Evolutionary conservation across 92 coral and sea anemone species (phyloP).

Genomic region (Porites evermanni): DNA sequence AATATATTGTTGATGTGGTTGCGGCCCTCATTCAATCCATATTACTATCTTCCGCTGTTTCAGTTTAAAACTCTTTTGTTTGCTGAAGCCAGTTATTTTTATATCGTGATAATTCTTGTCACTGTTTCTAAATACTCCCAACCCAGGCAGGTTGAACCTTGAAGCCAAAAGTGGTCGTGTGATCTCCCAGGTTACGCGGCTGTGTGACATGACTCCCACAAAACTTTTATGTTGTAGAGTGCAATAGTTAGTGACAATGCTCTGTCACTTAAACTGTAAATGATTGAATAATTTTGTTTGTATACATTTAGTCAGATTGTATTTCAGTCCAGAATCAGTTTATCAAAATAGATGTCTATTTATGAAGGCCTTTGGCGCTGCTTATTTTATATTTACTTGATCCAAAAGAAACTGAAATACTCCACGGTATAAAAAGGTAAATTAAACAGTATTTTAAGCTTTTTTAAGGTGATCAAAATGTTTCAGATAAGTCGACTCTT

Average conservation of each 20-base stretch:
- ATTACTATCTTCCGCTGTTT: not conserved
- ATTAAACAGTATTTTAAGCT: slow-evolving; percentile 27
- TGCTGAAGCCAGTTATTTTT: not conserved
- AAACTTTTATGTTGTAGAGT: not conserved
- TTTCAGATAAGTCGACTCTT: not conserved
- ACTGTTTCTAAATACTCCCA: no score
- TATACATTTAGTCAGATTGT: not conserved
- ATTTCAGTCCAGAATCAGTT: slow-evolving; percentile 1
- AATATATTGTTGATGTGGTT: not conserved
- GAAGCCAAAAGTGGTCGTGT: not conserved
- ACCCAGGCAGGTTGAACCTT: not conserved
- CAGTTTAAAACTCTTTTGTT: not conserved
- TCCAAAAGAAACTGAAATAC: not conserved
- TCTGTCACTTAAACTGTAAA: not conserved
- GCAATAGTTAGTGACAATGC: not conserved
- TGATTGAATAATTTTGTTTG: not conserved
- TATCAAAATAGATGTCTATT: slow-evolving; percentile 33
- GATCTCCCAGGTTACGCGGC: not conserved
- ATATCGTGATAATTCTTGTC: not conserved
- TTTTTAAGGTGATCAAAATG: not conserved
- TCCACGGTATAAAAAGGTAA: not conserved
- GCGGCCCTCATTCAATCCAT: not conserved
- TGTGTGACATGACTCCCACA: slow-evolving; percentile 1
- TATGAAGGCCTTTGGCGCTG: slow-evolving; percentile 49
- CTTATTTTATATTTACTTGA: slow-evolving; percentile 26